These are phyloP conservation scores for Rhadina sibilatrix DNA, from an alignment of 2,113 vertebrate genomes.

Conservation along the genomic window DNA sequence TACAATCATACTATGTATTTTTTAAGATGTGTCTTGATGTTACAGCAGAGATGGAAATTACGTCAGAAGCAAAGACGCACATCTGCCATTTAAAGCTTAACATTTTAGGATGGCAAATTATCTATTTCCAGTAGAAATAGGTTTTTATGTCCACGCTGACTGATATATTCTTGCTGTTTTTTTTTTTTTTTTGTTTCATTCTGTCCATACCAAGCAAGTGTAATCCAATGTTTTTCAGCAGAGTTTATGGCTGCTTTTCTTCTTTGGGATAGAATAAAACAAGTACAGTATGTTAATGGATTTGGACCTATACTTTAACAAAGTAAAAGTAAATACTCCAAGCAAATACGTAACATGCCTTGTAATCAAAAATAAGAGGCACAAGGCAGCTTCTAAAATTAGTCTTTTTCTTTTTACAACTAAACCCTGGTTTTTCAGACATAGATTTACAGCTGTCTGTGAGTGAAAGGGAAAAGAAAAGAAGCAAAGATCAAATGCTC, in stretches of 20 bases:
- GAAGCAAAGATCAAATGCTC: not conserved
- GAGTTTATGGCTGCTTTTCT: not conserved
- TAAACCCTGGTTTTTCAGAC: not conserved
- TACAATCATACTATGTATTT: not conserved
- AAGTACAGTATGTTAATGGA: not conserved
- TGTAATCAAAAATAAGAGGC: not conserved
- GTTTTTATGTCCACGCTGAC: not conserved
- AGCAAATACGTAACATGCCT: not conserved
- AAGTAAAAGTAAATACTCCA: not conserved
- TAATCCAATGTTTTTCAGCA: not conserved
- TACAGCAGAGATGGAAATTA: not conserved
- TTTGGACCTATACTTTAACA: not conserved
- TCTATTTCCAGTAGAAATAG: not conserved
- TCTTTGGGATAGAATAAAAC: not conserved
- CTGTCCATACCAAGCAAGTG: not conserved
- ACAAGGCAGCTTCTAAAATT: not conserved
- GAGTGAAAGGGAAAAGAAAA: too few species aligned
- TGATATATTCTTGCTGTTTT: not conserved
- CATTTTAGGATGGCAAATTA: not conserved
- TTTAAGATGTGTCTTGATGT: not conserved
- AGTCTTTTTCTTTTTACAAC: not conserved
- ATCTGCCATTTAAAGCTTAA: slow-evolving; percentile 18
- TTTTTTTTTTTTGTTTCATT: not conserved
- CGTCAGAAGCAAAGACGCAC: not conserved
- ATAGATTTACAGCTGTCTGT: not conserved